Evolutionary conservation across 2,113 vertebrate species (phyloP), one percentile per base, ranked within the genome.

Genomic region (Strix uralensis): DNA sequence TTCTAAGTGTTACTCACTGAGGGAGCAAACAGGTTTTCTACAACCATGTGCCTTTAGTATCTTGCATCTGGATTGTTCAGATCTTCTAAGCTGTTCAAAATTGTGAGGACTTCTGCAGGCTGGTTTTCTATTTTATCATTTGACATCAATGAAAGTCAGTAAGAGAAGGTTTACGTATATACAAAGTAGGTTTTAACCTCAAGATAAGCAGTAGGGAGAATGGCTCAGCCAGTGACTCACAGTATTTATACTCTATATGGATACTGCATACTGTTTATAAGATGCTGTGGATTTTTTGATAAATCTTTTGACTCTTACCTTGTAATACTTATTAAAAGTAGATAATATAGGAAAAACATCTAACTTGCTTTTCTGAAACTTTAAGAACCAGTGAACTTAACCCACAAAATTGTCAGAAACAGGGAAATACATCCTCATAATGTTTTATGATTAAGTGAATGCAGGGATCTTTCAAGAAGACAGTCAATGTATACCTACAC

Each of bases 81-180:
- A 83, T 88, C 74, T 82, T 63, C 40, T 77, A 42, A 77, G 27
- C 11, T n/a, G 92, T 85, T 69, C 58, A 54, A 90, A 90, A 58
- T 32, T 30, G 49, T n/a, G 67, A 92, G 62, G 66, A 19, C 38
- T 93, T 32, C 63, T 96, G 27, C 90, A 80, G 74, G 66, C 74
- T 88, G 51, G 30, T 27, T 73, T 91, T 91, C 58, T 93, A 2
- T 92, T 91, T 95, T 79, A 62, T 90, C 88, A 67, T 36, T 78
- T 47, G 26, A 6, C 71, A 78, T 88, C 88, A 83, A 1, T 81
- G 59, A 77, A 55, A 93, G 46, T 30, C 59, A 47, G 51, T 38
- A 42, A 92, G 44, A 70, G 46, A 38, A 77, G 29, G 51, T 90
- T 93, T 90, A 46, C 36, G 57, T 80, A 54, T 5, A 46, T 59